Base-by-base conservation (phyloP, 2,888 invertebrate genomes). In the Keiferia lycopersicella region DNA sequence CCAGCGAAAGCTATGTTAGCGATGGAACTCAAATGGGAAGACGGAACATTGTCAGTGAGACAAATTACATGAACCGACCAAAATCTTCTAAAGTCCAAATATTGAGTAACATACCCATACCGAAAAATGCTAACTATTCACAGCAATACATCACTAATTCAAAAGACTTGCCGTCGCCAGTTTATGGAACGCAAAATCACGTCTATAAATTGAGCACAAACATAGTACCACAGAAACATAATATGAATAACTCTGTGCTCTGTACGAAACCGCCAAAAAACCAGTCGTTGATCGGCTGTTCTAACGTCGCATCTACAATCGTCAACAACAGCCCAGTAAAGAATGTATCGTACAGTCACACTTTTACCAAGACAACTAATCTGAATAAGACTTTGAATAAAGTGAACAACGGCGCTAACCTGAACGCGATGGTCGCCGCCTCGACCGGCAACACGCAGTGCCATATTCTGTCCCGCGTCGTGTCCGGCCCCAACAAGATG, bases 71-170 rank as follows among this genome's bases (percentile, higher is more conserved):
- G 61, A 79, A 80, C 50, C 74, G 87, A 69, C 85, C 88, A 1
- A 91, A 91, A 68, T 68, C 86, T 63, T 87, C 92, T 6, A 92
- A 92, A 81, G 92, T 92, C 56, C 92, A 92, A 71, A 92, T 92
- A 73, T 79, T 92, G 68, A 92, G 92, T 69, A 92, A 91, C 68
- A 89, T 92, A 79, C 85, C 91, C 66, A 75, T 92, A 70, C 88
- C 91, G 2, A 91, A 91, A 76, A 87, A 78, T 69, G 77, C 90
- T 59, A 84, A 78, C 71, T 90, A 87, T 70, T 81, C 84, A 34
- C 89, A 86, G 69, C 86, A 87, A 69, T 91, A 87, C 67, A 79
- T 88, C 63, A 77, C 84, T 58, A 82, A 83, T 71, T 77, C 81
- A 53, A 91, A 90, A 74, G 90, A 91, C 65, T 74, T 87, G 56